Evolutionary conservation across 2,888 invertebrate genomes (phyloP).

Genomic region (Augochlorella aurata): DNA sequence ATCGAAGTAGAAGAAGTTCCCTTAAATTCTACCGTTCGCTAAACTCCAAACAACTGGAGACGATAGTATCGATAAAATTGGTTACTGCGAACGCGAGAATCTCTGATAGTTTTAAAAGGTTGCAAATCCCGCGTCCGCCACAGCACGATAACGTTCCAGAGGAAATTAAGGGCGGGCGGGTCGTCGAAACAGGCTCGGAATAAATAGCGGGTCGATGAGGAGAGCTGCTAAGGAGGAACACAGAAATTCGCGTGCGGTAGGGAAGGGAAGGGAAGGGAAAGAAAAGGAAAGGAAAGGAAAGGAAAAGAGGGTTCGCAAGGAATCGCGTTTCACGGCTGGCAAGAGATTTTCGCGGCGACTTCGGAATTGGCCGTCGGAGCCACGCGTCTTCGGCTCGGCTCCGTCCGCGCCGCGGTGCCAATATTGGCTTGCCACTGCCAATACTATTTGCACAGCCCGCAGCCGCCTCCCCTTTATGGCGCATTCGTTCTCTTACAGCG

Average conservation of each 20-base stretch:
- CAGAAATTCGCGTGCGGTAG: neutral
- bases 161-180: neutral
- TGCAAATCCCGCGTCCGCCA: neutral
- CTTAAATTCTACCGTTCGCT: no score
- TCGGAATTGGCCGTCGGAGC: constrained; percentile 38
- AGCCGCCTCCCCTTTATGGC: constrained; percentile 53
- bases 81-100: neutral
- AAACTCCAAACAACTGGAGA: neutral
- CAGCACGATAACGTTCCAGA: neutral
- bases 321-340: constrained; percentile 46
- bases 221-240: neutral
- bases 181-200: neutral
- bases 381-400: constrained; percentile 47
- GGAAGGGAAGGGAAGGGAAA: neutral
- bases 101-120: neutral
- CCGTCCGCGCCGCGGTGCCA: constrained; percentile 28
- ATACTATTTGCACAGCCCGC: constrained; percentile 60
- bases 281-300: neutral
- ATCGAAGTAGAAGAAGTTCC: neutral
- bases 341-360: constrained; percentile 47
- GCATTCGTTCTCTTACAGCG: constrained; percentile 49
- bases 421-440: constrained; percentile 52
- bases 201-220: neutral
- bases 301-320: constrained; percentile 16
- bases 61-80: neutral